Base-by-base conservation (phyloP, 1,140 invertebrate genomes). In the Hylyphantes graminicola region DNA sequence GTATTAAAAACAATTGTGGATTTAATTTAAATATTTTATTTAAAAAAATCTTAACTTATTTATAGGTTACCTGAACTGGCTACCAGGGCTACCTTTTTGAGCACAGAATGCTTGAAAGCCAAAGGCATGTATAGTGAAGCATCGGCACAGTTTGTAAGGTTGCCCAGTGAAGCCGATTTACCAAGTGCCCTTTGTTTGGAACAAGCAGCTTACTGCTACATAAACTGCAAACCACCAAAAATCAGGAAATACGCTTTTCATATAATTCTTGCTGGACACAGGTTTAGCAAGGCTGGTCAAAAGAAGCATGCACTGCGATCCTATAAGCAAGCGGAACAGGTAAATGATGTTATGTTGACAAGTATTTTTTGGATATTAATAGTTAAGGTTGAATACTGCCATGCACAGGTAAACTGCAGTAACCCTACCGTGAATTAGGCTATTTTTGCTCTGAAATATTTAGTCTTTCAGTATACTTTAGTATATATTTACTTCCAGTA, bases 171-270 rank as follows among this genome's bases (percentile, higher is more conserved):
- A 91, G 96, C 95, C 17, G 96, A 98, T 90, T 89, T 97, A 67
- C 85, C 86, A 65, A 90, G 87, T n/a, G 97, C 97, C 10, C 90
- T 99, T 82, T 91, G 99, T 70, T 90, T 99, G 15, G 98, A 99
- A 90, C 97, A 99, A 90, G 97, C 97, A 0, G 94, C 97, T 0
- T 95, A 97, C 88, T 98, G 96, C 89, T 99, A 97, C 89, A 91
- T 98, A 48, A 90, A 91, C 76, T 92, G 91, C 4, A 93, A 93
- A 63, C 92, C 93, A 2, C 92, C 93, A 15, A 95, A 96, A 93
- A 93, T 95, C 84, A 91, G 97, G 67, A 99, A 98, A 90, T 98
- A 97, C 90, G 95, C 97, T n/a, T 98, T 99, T 89, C 96, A 99
- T 88, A 95, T 97, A 91, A 96, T 99, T 19, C 91, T 99, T 15